phyloP scores from a whole-genome alignment of 64 coral and sea anemone genomes.

The Cladopsammia gracilis region DNA sequence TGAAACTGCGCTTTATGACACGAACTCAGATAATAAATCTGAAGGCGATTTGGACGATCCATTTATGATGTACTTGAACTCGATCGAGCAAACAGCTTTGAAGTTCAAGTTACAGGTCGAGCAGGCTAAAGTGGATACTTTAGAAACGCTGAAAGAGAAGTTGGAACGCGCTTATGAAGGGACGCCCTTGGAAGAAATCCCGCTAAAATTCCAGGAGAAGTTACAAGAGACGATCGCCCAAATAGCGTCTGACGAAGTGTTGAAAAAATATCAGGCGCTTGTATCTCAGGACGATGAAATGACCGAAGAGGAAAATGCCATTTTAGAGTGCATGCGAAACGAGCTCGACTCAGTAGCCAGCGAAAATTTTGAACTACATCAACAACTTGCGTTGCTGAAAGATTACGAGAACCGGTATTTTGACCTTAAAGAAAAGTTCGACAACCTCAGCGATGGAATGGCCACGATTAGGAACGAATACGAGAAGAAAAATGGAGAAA shows the following conservation, averaged over 20 bases:
- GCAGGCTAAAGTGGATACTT: conserved; percentile 90
- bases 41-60: conserved; percentile 77
- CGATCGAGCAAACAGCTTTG: conserved; percentile 90
- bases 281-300: conserved; percentile 57
- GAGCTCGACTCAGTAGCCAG: conserved; percentile 76
- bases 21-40: conserved; percentile 1
- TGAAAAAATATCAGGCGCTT: conserved; percentile 84
- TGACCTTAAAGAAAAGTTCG: conserved; percentile 68
- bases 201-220: conserved; percentile 81
- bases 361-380: conserved; percentile 77
- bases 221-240: conserved; percentile 89
- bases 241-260: conserved; percentile 83
- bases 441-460: conserved; percentile 76
- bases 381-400: conserved; percentile 64
- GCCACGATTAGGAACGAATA: conserved; percentile 87
- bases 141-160: conserved; percentile 80
- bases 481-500: conserved; percentile 90
- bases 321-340: conserved; percentile 67
- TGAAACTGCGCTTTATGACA: conserved; percentile 24
- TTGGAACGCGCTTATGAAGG: conserved; percentile 89
- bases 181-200: conserved; percentile 87
- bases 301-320: conserved; percentile 71
- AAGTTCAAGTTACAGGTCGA: conserved; percentile 95
- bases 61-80: conserved; percentile 93
- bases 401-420: conserved; percentile 76